Conservation (phyloP, 2,797 vertebrate genomes). For the Triplophysa bombifrons region DNA sequence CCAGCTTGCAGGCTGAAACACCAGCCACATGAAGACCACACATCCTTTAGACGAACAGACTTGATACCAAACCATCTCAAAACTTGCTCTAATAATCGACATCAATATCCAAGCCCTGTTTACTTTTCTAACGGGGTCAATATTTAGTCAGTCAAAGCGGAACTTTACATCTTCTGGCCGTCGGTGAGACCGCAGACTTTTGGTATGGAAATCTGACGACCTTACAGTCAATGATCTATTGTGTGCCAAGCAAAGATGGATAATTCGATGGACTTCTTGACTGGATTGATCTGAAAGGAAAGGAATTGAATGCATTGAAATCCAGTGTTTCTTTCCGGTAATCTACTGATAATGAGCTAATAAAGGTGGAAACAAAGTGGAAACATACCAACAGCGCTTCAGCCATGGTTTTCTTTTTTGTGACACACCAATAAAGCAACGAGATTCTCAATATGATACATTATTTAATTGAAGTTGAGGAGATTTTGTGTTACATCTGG, state of each 20-base stretch:
- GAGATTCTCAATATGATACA: not conserved
- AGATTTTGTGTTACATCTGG: not conserved
- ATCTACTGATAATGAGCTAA: constrained; percentile 4
- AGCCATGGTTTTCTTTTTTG: not conserved
- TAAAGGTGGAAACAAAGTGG: not conserved
- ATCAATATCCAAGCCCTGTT: constrained; percentile 25
- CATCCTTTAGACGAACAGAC: not conserved
- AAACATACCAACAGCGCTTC: constrained; percentile 33
- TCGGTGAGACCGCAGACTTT: constrained; percentile 4
- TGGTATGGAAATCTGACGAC: constrained; percentile 3
- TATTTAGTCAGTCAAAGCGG: constrained; percentile 14
- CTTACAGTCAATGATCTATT: constrained; percentile 11
- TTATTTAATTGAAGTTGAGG: not conserved
- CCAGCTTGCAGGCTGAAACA: constrained; percentile 91
- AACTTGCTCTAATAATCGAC: constrained; percentile 31
- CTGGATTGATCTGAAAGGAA: constrained; percentile 7
- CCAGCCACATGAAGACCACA: constrained; percentile 51
- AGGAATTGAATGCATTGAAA: constrained; percentile 13
- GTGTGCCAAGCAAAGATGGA: constrained; percentile 11
- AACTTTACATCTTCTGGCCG: not conserved
- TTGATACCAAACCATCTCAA: constrained; percentile 23
- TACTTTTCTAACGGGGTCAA: constrained; percentile 17
- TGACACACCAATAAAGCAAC: not conserved
- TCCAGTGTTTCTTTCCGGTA: not conserved
- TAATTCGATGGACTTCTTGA: not conserved